Evolutionary conservation across 2,888 invertebrate genomes (phyloP), one percentile per base, ranked within the genome.

Genomic region (Crepidodera aurea): DNA sequence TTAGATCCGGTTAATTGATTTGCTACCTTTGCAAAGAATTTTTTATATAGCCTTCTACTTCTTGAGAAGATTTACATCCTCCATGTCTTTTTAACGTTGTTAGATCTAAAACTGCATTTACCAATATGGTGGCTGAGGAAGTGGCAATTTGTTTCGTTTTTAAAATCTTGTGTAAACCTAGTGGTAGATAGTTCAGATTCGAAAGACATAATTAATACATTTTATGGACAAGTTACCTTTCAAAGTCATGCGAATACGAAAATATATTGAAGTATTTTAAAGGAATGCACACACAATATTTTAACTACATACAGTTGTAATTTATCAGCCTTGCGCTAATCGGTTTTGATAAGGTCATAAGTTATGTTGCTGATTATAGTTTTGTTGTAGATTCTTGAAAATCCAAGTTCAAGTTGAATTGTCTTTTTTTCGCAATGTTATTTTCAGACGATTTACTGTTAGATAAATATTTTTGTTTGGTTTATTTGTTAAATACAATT

Each of bases 271-370:
- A 34, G 6, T 39, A 53, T 39, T 39, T 40, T 53, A 13, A 53
- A 39, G 16, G 53, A 53, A 53, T 53, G 19, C 27, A 34, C 37
- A 51, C 16, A 10, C 37, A 40, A 40, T 29, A 29, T 48, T 48
- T 48, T 27, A 48, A 29, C 15, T 16, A 29, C 15, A 27, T 19
- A 27, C 27, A n/a, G n/a, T 4, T 1, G 13, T 27, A 48, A 48
- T 48, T 12, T 8, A 48, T 48, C 48, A 29, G 12, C 48, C 29
- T 48, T 44, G 44, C 25, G 22, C 10, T 27, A 25, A 44, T 44
- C 44, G 22, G 7, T 15, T 42, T 25, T 25, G 44, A 44, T 44
- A 44, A 44, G 44, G 44, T 44, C 44, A 13, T 7, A 44, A 44
- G 34, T 29, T 29, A 6, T 6, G 6, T 2, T 29, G 10, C n/a